Conservation (phyloP, 2,888 invertebrate species). For the Andrena camellia region DNA sequence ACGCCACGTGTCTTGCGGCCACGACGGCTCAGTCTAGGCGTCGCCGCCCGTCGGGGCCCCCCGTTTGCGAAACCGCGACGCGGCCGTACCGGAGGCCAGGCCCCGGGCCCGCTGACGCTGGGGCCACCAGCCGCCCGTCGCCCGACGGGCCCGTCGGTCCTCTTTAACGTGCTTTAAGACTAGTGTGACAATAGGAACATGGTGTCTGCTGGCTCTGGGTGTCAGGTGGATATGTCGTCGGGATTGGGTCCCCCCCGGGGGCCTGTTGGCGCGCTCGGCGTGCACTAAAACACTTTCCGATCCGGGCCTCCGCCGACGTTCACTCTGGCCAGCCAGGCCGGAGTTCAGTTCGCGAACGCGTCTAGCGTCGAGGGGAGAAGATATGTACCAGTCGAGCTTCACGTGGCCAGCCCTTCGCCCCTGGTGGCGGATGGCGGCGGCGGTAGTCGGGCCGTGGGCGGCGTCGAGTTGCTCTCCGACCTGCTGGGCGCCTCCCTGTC, state of each 20-base stretch:
- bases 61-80: conserved; percentile 47
- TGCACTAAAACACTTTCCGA: conserved; percentile 52
- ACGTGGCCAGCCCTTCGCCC: conserved; percentile 92
- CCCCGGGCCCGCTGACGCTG: conserved; percentile 25
- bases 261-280: conserved; percentile 46
- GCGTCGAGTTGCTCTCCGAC: conserved; percentile 82
- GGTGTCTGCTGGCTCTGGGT: conserved; percentile 78
- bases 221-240: conserved; percentile 60
- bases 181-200: conserved; percentile 85
- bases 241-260: conserved; percentile 33
- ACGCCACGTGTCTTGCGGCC: conserved; percentile 81
- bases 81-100: conserved; percentile 19
- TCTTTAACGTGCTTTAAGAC: conserved; percentile 81
- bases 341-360: conserved; percentile 46
- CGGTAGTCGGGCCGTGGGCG: conserved; percentile 86
- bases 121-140: conserved; percentile 19
- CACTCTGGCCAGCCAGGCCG: conserved; percentile 30
- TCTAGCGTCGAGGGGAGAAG: conserved; percentile 45
- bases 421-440: conserved; percentile 87
- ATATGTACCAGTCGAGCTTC: conserved; percentile 66
- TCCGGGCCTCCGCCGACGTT: conserved; percentile 7
- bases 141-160: conserved; percentile 60
- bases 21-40: conserved; percentile 52
- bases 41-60: conserved; percentile 59
- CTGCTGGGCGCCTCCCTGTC: conserved; percentile 86